Conservation (phyloP, 2,113 vertebrate species). For the Holacanthus passer region DNA sequence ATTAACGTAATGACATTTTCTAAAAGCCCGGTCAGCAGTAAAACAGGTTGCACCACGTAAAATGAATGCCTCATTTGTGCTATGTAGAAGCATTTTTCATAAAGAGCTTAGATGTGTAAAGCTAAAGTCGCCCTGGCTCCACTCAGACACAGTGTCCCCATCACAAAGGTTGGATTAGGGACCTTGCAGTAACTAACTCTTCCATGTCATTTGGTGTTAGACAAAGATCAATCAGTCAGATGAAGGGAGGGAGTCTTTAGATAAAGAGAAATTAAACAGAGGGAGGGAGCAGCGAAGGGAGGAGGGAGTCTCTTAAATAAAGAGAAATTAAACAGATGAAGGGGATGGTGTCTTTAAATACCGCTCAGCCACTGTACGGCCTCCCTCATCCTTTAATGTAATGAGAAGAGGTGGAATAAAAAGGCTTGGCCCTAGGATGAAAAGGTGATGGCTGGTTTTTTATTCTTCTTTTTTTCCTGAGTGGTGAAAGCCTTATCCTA, state of each 20-base stretch:
- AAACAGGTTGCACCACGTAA: background rate
- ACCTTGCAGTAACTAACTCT: slow-evolving; percentile 50
- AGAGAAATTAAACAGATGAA: slow-evolving; percentile 82
- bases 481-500: slow-evolving; percentile 79
- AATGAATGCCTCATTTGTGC: background rate
- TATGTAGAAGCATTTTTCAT: background rate
- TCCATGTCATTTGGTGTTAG: slow-evolving; percentile 64
- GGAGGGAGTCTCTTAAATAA: slow-evolving; percentile 77
- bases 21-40: background rate
- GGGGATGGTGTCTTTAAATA: slow-evolving; percentile 82
- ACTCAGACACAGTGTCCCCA: slow-evolving; percentile 21
- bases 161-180: slow-evolving; percentile 52
- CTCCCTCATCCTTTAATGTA: slow-evolving; percentile 83
- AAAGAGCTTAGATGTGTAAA: background rate
- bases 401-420: slow-evolving; percentile 79
- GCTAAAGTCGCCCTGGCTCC: background rate
- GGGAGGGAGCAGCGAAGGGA: slow-evolving; percentile 56
- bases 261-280: slow-evolving; percentile 78
- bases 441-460: slow-evolving; percentile 79
- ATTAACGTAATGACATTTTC: background rate
- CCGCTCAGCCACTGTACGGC: slow-evolving; percentile 67
- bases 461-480: slow-evolving; percentile 60
- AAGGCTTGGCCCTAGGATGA: slow-evolving; percentile 77
- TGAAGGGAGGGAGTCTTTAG: slow-evolving; percentile 74
- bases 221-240: slow-evolving; percentile 78